These are phyloP conservation scores for Harpagifer antarcticus DNA, from an alignment of 2,797 vertebrate genomes.

Conservation along the genomic window DNA sequence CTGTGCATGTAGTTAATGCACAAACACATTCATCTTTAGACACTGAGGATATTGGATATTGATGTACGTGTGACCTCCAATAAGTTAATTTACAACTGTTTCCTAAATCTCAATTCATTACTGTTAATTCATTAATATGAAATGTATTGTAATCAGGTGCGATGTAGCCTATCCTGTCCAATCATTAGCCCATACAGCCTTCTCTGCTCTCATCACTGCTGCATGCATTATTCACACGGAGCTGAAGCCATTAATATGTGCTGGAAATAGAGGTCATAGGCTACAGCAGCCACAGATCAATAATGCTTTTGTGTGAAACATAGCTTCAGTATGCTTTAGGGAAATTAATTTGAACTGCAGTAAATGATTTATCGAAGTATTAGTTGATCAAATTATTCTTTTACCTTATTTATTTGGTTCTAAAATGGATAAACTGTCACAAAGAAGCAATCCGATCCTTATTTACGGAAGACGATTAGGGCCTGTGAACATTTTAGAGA, in stretches of 20 bases:
- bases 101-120: neutral
- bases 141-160: neutral
- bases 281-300: conserved; percentile 42
- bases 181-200: conserved; percentile 23
- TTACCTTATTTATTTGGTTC: neutral
- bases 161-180: neutral
- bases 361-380: conserved; percentile 26
- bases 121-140: conserved; percentile 1
- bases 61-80: neutral
- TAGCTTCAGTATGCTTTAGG: neutral
- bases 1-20: conserved; percentile 26
- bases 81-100: neutral
- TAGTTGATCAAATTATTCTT: conserved; percentile 3
- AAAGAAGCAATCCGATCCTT: too few relatives aligned
- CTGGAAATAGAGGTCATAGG: conserved; percentile 43
- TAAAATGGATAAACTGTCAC: too few relatives aligned
- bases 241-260: conserved; percentile 37
- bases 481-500: too few relatives aligned
- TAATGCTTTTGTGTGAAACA: conserved; percentile 21
- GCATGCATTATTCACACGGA: conserved; percentile 51
- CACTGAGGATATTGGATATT: neutral
- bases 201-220: conserved; percentile 17
- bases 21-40: conserved; percentile 17
- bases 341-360: conserved; percentile 10
- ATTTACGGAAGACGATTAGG: too few relatives aligned